These are phyloP conservation scores for Mormyrops boulengeri DNA, from an alignment of 2,797 vertebrate species.

Conservation along the genomic window DNA sequence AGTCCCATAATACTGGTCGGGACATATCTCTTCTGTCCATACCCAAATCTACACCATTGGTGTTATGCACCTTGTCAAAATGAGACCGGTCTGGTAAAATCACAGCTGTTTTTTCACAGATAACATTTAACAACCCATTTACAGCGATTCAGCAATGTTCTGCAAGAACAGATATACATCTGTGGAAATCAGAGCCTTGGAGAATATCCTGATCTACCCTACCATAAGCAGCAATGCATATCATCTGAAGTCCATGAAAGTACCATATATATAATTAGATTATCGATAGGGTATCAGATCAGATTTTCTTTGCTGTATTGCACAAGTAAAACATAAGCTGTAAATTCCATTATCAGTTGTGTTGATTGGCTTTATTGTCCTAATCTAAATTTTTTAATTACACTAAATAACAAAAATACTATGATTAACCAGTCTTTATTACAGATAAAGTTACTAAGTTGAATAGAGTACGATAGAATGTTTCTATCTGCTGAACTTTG, in stretches of 20 bases:
- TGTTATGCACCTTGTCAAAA: not conserved
- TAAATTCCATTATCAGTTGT: not conserved
- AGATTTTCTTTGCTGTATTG: not conserved
- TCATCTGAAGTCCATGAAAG: not conserved
- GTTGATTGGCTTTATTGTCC: not conserved
- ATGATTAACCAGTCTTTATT: not conserved
- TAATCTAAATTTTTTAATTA: not conserved
- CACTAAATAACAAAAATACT: not conserved
- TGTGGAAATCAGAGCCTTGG: not conserved
- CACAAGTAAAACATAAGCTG: not conserved
- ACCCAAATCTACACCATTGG: not conserved
- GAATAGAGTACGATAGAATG: not conserved
- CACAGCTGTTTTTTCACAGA: not conserved
- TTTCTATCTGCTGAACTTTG: conserved; percentile 6
- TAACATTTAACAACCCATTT: not conserved
- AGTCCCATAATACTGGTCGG: not conserved
- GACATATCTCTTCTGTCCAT: not conserved
- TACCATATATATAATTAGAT: not conserved
- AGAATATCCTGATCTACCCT: not conserved
- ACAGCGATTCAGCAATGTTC: not conserved
- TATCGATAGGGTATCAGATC: not conserved
- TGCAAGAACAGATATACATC: not conserved
- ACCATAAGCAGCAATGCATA: not conserved
- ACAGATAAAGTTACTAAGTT: not conserved
- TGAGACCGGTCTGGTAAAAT: not conserved